These are phyloP conservation scores for Jacana jacana DNA, from an alignment of 2,113 vertebrate genomes.

Conservation along the genomic window DNA sequence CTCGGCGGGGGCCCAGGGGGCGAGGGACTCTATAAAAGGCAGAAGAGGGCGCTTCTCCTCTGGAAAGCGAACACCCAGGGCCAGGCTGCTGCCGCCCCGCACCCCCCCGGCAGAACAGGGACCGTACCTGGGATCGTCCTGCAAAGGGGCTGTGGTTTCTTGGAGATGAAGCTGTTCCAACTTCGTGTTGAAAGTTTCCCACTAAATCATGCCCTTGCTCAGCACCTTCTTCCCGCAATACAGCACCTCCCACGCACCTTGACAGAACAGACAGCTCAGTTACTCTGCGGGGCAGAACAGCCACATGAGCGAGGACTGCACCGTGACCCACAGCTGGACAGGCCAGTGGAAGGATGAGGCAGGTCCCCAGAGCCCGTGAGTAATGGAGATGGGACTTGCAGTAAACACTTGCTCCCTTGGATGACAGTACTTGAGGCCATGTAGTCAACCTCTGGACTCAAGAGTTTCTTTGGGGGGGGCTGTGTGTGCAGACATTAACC, in stretches of 20 bases:
- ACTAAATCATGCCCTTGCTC: not conserved
- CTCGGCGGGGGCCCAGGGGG: not conserved
- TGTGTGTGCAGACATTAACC: not conserved
- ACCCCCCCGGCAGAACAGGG: accelerated
- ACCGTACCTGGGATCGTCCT: not conserved
- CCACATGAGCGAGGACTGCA: accelerated
- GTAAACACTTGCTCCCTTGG: not conserved
- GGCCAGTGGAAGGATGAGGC: accelerated
- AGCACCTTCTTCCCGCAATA: not conserved
- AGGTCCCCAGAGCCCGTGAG: not conserved
- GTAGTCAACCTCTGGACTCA: not conserved
- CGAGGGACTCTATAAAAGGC: not conserved
- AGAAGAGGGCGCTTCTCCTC: not conserved
- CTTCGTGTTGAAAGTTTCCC: not conserved
- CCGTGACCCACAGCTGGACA: not conserved
- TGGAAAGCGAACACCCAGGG: not conserved
- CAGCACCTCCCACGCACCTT: not conserved
- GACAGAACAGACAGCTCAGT: not conserved
- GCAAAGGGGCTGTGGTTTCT: not conserved
- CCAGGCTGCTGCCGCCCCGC: not conserved
- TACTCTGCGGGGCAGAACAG: not conserved
- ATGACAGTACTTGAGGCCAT: not conserved
- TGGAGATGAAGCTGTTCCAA: not conserved
- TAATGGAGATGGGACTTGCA: not conserved
- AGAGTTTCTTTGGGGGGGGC: not conserved